Conservation (phyloP, 2,888 invertebrate genomes). For the Spilosoma lubricipeda region DNA sequence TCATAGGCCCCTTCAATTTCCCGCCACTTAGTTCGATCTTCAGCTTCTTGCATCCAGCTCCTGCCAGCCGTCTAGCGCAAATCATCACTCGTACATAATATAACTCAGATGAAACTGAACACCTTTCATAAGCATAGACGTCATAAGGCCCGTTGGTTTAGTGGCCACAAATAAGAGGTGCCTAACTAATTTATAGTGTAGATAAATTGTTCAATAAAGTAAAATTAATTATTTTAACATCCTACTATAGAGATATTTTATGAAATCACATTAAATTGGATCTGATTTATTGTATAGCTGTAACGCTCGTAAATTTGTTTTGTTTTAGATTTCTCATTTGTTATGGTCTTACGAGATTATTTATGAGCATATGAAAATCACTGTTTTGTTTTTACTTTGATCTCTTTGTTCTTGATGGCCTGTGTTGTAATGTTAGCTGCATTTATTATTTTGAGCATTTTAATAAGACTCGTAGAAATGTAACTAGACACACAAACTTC, state of each 20-base stretch:
- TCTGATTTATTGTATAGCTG: conserved; percentile 39
- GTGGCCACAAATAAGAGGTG: conserved; percentile 38
- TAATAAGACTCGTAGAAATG: neutral
- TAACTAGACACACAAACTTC: neutral
- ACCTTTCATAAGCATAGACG: neutral
- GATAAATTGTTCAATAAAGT: conserved; percentile 49
- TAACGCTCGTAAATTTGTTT: conserved; percentile 25
- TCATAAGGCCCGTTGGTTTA: conserved; percentile 3
- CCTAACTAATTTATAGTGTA: conserved; percentile 51
- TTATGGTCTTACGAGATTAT: conserved; percentile 22
- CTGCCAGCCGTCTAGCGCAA: no score
- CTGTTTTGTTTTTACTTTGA: neutral
- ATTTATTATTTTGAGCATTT: neutral
- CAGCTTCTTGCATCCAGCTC: no score
- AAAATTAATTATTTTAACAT: conserved; percentile 44
- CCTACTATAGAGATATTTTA: conserved; percentile 30
- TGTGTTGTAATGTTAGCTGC: neutral
- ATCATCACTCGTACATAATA: no score
- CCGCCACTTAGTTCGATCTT: no score
- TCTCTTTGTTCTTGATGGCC: neutral
- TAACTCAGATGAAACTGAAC: neutral
- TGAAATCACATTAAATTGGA: conserved; percentile 40
- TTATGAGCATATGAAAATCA: conserved; percentile 8
- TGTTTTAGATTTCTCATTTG: conserved; percentile 18
- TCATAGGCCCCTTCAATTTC: no score